These are phyloP conservation scores for Anthonomus grandis DNA, from an alignment of 1,140 invertebrate species.

Conservation along the genomic window DNA sequence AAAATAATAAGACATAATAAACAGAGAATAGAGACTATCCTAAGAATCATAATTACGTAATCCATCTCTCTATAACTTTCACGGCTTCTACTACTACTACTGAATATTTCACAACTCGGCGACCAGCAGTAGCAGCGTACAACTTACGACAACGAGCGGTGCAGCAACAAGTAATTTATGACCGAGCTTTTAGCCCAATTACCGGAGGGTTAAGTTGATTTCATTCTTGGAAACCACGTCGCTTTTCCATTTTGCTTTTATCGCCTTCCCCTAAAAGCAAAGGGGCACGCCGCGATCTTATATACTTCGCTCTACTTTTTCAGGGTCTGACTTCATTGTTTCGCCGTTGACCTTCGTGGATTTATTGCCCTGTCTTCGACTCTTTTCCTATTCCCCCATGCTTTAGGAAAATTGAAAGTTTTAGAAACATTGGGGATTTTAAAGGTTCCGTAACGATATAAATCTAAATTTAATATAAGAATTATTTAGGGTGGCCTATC, in stretches of 20 bases:
- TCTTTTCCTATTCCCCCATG: conserved; percentile 1
- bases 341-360: conserved; percentile 13
- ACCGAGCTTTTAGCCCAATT: conserved; percentile 22
- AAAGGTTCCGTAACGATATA: too few species aligned
- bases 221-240: conserved; percentile 18
- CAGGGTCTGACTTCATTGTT: conserved; percentile 17
- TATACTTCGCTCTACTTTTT: conserved; percentile 9
- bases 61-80: background rate
- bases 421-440: too few species aligned
- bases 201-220: conserved; percentile 24
- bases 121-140: too few species aligned
- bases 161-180: conserved; percentile 28
- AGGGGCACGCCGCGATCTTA: too few species aligned
- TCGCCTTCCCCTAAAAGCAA: conserved; percentile 16
- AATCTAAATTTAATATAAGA: too few species aligned
- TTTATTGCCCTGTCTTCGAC: conserved; percentile 15
- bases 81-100: background rate
- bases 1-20: too few species aligned
- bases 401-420: too few species aligned
- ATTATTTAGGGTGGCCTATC: too few species aligned
- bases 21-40: too few species aligned
- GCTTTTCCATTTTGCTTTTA: conserved; percentile 23
- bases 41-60: conserved; percentile 1
- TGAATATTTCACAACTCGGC: conserved; percentile 8
- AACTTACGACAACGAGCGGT: too few species aligned